phyloP scores from a whole-genome alignment of 2,113 vertebrate genomes.

The Dipodomys merriami region DNA sequence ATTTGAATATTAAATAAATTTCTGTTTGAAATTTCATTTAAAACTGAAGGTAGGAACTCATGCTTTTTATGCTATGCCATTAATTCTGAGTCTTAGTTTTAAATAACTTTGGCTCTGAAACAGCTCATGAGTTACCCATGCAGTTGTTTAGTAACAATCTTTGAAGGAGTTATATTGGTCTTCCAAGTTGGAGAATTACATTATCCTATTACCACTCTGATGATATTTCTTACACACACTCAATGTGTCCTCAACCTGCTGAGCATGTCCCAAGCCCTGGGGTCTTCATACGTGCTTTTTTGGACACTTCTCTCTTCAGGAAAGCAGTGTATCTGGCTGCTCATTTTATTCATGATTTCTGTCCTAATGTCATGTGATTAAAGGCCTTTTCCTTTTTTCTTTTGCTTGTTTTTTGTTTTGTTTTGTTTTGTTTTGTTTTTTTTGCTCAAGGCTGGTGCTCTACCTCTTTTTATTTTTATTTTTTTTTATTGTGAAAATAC shows the following conservation, averaged over 20 bases:
- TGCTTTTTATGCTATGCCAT: neutral
- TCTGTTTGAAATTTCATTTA: slow-evolving; percentile 52
- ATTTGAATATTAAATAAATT: slow-evolving; percentile 2
- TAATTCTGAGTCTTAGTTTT: neutral
- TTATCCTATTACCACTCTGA: neutral
- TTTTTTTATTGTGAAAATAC: too few relatives aligned
- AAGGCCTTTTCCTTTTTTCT: neutral
- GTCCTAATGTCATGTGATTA: neutral
- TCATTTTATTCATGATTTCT: neutral
- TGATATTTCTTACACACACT: neutral
- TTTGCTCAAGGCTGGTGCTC: too few relatives aligned
- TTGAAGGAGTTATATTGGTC: neutral
- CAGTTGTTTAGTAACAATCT: neutral
- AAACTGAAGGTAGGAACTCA: neutral
- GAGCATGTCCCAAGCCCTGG: neutral
- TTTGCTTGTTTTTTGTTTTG: too few relatives aligned
- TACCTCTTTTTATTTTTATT: too few relatives aligned
- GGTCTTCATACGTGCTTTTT: neutral
- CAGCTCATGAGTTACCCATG: neutral
- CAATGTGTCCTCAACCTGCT: neutral
- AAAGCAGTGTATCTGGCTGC: neutral
- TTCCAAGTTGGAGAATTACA: neutral
- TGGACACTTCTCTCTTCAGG: neutral
- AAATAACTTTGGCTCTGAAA: slow-evolving; percentile 29
- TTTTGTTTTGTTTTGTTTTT: too few relatives aligned